phyloP scores from a whole-genome alignment of 2,888 invertebrate genomes.

The Stegophylla sp. region DNA sequence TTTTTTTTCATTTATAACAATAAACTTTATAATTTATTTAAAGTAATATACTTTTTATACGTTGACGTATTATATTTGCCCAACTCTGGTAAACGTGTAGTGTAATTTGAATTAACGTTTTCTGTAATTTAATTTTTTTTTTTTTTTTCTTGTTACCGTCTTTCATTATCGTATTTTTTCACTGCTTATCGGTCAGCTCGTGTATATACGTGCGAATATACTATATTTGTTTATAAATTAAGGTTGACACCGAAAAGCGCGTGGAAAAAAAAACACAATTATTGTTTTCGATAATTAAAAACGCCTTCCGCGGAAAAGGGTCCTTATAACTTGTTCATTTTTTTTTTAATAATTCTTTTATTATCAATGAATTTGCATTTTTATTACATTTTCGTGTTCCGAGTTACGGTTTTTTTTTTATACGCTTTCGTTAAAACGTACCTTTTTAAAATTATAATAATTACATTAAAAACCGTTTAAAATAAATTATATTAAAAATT shows the following conservation, averaged over 20 bases:
- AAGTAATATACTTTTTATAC: too few species aligned
- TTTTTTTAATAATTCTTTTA: conserved; percentile 26
- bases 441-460: conserved; percentile 25
- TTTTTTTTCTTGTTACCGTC: too few species aligned
- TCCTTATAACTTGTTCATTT: conserved; percentile 27
- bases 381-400: conserved; percentile 38
- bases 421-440: conserved; percentile 20
- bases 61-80: too few species aligned
- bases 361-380: conserved; percentile 49
- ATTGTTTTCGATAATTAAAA: conserved; percentile 36
- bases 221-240: conserved; percentile 61
- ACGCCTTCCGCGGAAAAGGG: not conserved
- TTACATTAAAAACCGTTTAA: conserved; percentile 26
- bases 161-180: too few species aligned
- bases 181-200: too few species aligned
- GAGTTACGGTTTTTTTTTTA: conserved; percentile 15
- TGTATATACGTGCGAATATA: too few species aligned
- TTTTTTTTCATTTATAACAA: too few species aligned
- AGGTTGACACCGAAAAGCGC: not conserved
- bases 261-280: not conserved
- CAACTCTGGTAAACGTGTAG: too few species aligned
- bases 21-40: too few species aligned
- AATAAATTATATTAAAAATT: conserved; percentile 16
- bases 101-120: too few species aligned
- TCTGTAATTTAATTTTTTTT: too few species aligned